Base-by-base conservation (phyloP, 30 jellyfish, hydroid and myxozoan species). In the Cassiopea andromeda region DNA sequence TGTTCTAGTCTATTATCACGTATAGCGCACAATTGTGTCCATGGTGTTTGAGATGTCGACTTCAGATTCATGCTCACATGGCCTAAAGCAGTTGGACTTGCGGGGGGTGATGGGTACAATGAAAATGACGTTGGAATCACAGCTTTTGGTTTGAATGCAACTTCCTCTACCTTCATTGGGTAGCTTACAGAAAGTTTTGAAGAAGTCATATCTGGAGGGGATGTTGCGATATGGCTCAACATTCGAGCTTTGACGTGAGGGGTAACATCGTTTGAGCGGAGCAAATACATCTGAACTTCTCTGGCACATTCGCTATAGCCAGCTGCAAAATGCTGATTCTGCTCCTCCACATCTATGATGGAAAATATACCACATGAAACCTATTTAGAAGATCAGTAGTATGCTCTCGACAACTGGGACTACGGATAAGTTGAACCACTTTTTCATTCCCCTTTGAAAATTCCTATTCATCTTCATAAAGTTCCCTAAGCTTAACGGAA, bases 251-350 rank as follows among this genome's bases (percentile, higher is more conserved):
- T 92, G 64, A 87, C 95, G 57, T 85, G 95, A 2, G 97, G 97
- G 48, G 81, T 92, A 61, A 92, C 95, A 3, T 92, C 97, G 5
- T 75, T 83, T 2, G 97, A 73, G 46, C 91, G 90, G 2, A 92
- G 83, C 58, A 92, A 73, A 49, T 92, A 92, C 50, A 49, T 78
- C 60, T 92, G 97, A 9, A 92, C 93, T 81, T 92, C 97, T 7
- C 95, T 91, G 46, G 97, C 93, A 64, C 97, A 92, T 85, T 92
- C 97, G 44, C 80, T 92, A 90, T 92, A 92, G 10, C 97, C 97
- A 69, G 97, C 92, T 18, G 78, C 43, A 49, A 92, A 92, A 38
- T 92, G 94, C 16, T 81, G 76, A 27, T 27, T 27, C n/a, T 77
- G 97, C 50, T 85, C 93, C 16, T 92, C 93, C 70, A 68, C 72